These are phyloP conservation scores for Monochamus alternatus DNA, from an alignment of 2,888 invertebrate genomes.

Conservation along the genomic window DNA sequence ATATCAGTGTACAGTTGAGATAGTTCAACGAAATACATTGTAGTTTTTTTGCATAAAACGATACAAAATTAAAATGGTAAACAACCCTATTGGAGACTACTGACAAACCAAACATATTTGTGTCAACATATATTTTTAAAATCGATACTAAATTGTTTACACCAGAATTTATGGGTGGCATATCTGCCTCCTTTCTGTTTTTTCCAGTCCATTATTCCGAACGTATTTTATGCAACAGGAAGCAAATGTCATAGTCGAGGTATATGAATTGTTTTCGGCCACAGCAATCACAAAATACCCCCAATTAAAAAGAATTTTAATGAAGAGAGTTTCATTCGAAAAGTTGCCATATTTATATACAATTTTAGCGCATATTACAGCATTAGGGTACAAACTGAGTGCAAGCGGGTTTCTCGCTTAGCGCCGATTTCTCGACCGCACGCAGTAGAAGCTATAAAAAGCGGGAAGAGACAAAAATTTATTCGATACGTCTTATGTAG, in stretches of 20 bases:
- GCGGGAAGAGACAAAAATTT: no score
- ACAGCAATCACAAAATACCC: background rate
- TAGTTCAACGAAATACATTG: no score
- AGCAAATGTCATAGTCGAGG: conserved; percentile 7
- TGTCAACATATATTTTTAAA: background rate
- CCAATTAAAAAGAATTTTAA: conserved; percentile 5
- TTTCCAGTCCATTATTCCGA: background rate
- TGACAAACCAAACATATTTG: no score
- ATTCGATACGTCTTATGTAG: no score
- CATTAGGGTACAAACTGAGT: no score
- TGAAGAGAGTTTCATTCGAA: background rate
- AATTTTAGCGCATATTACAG: background rate
- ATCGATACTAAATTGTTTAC: background rate
- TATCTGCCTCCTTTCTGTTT: background rate
- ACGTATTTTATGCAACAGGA: background rate
- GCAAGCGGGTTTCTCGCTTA: no score
- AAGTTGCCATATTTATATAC: conserved; percentile 2
- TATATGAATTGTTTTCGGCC: background rate
- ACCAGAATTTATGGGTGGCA: background rate
- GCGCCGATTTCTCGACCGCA: no score
- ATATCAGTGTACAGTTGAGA: no score
- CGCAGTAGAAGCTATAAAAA: no score
- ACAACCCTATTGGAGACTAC: no score
- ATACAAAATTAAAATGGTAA: no score
- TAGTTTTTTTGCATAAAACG: no score